phyloP scores from a whole-genome alignment of 2,113 vertebrate species.

The Sterrhoptilus dennistouni region DNA sequence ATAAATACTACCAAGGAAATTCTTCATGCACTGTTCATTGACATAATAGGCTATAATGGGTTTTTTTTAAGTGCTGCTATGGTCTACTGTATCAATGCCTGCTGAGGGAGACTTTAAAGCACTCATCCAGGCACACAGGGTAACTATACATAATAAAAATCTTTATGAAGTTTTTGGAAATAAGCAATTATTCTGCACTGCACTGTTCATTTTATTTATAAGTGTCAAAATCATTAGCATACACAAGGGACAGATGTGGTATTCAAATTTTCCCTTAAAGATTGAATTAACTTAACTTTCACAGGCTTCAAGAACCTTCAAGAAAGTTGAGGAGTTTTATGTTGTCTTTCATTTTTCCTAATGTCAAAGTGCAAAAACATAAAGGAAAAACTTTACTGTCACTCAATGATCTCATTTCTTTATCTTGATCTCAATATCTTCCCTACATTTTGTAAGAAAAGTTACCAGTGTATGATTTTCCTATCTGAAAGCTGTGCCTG shows the following conservation, averaged over 20 bases:
- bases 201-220: constrained; percentile 58
- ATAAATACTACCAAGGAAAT: constrained; percentile 63
- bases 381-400: neutral
- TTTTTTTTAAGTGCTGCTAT: constrained; percentile 54
- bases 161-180: constrained; percentile 59
- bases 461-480: neutral
- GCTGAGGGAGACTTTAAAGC: constrained; percentile 63
- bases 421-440: neutral
- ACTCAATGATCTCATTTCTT: neutral
- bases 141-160: constrained; percentile 29
- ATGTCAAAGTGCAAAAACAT: neutral
- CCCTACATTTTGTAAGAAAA: neutral
- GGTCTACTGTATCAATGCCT: constrained; percentile 56
- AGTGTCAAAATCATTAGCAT: constrained; percentile 29
- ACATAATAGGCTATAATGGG: constrained; percentile 46
- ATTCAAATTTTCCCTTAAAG: constrained; percentile 42
- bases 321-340: neutral
- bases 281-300: neutral
- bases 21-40: constrained; percentile 62
- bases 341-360: neutral
- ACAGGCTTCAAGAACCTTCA: neutral
- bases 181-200: constrained; percentile 38
- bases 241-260: neutral
- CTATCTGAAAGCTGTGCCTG: neutral
- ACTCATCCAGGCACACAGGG: constrained; percentile 47